Conservation (phyloP, 2,888 invertebrate genomes). For the Onchidella celtica region DNA sequence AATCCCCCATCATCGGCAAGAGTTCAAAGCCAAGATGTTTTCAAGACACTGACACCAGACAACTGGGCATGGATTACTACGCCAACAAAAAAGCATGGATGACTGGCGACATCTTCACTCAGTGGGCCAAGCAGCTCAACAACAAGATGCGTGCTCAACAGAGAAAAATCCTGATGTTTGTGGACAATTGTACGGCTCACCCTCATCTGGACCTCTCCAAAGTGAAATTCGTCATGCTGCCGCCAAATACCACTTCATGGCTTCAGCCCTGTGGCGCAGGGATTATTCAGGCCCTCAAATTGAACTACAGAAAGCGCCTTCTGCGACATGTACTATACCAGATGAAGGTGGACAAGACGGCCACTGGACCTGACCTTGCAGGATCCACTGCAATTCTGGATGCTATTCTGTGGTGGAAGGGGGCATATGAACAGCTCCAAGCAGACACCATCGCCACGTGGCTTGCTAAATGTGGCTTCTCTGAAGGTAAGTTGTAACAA, state of each 20-base stretch:
- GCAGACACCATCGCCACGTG: neutral
- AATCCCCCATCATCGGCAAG: neutral
- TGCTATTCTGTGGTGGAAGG: neutral
- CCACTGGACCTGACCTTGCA: neutral
- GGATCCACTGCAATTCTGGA: neutral
- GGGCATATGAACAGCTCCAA: neutral
- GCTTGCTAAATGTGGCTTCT: neutral
- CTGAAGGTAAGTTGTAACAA: neutral
- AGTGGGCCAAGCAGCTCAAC: neutral
- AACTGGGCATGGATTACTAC: neutral
- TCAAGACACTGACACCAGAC: neutral
- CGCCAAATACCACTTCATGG: neutral
- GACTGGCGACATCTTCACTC: neutral
- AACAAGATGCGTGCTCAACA: neutral
- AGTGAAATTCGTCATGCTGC: neutral
- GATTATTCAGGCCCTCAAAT: neutral
- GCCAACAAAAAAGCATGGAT: neutral
- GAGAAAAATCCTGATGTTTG: neutral
- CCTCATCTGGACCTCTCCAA: neutral
- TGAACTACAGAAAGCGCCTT: neutral
- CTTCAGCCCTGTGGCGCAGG: neutral
- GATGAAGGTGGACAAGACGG: neutral
- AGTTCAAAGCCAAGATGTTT: neutral
- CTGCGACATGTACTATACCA: neutral
- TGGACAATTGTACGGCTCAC: neutral